Conservation (phyloP, 2,888 invertebrate species). For the Apeira syringaria region DNA sequence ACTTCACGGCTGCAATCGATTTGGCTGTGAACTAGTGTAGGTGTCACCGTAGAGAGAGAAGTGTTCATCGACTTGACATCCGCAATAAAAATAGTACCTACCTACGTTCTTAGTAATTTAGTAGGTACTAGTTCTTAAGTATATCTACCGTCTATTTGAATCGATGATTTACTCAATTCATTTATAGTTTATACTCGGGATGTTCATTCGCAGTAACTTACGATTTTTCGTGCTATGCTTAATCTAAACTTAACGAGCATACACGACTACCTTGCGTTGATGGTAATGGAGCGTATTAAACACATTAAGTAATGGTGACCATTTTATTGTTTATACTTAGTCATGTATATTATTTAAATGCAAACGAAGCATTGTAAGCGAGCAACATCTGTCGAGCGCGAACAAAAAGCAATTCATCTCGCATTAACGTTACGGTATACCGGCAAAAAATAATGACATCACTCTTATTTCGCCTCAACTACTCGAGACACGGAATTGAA, state of each 20-base stretch:
- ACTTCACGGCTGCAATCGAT: conserved; percentile 53
- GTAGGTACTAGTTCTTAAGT: no score
- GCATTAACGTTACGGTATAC: conserved; percentile 58
- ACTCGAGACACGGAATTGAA: conserved; percentile 34
- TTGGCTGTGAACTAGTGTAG: conserved; percentile 54
- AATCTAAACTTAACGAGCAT: no score
- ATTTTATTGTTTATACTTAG: conserved; percentile 12
- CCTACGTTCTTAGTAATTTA: not conserved
- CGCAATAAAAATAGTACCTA: conserved; percentile 37
- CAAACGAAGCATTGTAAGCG: conserved; percentile 55
- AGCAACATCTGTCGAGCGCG: conserved; percentile 58
- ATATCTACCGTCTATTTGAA: no score
- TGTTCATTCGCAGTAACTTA: no score
- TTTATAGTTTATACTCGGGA: no score
- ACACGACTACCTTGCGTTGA: no score
- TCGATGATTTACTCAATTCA: no score
- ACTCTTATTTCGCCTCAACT: conserved; percentile 52
- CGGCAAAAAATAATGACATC: conserved; percentile 73
- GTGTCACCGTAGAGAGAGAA: conserved; percentile 53
- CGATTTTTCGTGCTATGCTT: no score
- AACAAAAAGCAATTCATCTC: conserved; percentile 70
- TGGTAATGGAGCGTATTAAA: conserved; percentile 13
- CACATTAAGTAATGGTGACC: conserved; percentile 2
- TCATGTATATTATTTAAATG: conserved; percentile 44
- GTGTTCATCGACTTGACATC: conserved; percentile 50